Conservation (phyloP, 2,888 invertebrate species). For the Hyles lineata region DNA sequence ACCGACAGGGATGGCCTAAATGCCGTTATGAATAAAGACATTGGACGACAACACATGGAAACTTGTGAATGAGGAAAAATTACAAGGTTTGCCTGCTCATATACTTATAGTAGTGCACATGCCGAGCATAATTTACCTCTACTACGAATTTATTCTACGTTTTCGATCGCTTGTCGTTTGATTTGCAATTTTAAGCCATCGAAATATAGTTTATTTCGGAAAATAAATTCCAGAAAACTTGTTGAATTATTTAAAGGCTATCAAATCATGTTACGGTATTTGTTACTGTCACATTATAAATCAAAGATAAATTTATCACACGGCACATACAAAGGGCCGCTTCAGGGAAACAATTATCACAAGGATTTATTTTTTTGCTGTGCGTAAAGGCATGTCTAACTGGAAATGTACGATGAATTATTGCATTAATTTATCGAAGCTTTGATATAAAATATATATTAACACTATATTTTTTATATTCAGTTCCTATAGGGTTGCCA, state of each 20-base stretch:
- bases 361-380: background rate
- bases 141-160: background rate
- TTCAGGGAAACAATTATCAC: too few relatives aligned
- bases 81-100: constrained; percentile 5
- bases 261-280: too few relatives aligned
- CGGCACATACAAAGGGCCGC: too few relatives aligned
- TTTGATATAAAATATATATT: too few relatives aligned
- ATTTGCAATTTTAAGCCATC: too few relatives aligned
- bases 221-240: too few relatives aligned
- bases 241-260: too few relatives aligned
- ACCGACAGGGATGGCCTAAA: constrained; percentile 34
- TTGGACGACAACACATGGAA: constrained; percentile 33
- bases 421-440: too few relatives aligned
- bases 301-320: too few relatives aligned
- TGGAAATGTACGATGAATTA: background rate
- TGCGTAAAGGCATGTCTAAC: background rate
- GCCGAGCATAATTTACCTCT: background rate
- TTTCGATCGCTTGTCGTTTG: background rate
- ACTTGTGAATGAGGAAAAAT: constrained; percentile 31
- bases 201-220: too few relatives aligned
- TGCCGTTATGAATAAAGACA: constrained; percentile 38
- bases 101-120: background rate
- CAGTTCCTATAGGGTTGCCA: background rate
- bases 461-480: too few relatives aligned
- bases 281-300: too few relatives aligned